Evolutionary conservation across 2,113 vertebrate species (phyloP).

Genomic region (Riparia riparia): DNA sequence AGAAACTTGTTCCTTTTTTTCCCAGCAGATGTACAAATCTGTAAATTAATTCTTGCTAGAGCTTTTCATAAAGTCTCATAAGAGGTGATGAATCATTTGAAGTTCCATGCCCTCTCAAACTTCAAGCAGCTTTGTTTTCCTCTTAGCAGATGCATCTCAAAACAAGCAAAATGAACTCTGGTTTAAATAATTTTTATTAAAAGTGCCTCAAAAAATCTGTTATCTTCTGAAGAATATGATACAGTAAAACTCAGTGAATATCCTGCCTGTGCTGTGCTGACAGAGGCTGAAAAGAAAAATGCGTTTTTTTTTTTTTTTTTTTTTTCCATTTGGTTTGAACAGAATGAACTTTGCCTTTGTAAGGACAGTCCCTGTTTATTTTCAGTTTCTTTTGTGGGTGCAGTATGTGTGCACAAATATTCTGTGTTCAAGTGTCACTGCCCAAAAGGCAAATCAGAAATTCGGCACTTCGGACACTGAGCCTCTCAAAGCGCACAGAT

Average conservation of each 20-base stretch:
- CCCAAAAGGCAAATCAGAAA: conserved; percentile 6
- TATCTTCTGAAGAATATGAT: neutral
- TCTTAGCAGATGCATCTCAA: neutral
- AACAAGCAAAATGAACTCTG: neutral
- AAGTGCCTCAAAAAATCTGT: neutral
- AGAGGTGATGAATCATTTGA: neutral
- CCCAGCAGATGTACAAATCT: neutral
- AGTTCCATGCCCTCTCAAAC: neutral
- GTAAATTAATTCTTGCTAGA: neutral
- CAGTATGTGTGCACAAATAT: neutral
- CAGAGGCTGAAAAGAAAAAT: no score
- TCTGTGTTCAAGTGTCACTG: neutral
- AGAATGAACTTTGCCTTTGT: neutral
- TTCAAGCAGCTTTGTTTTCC: conserved; percentile 16
- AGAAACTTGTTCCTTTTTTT: neutral
- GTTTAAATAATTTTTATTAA: neutral
- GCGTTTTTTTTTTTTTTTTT: no score
- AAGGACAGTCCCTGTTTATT: neutral
- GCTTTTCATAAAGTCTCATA: neutral
- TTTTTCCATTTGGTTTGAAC: neutral
- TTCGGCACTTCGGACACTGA: neutral
- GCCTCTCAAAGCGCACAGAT: neutral
- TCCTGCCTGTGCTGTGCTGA: neutral
- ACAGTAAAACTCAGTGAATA: neutral
- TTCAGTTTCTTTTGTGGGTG: neutral